Evolutionary conservation across 2,888 invertebrate genomes (phyloP).

Genomic region (Villa cingulata): DNA sequence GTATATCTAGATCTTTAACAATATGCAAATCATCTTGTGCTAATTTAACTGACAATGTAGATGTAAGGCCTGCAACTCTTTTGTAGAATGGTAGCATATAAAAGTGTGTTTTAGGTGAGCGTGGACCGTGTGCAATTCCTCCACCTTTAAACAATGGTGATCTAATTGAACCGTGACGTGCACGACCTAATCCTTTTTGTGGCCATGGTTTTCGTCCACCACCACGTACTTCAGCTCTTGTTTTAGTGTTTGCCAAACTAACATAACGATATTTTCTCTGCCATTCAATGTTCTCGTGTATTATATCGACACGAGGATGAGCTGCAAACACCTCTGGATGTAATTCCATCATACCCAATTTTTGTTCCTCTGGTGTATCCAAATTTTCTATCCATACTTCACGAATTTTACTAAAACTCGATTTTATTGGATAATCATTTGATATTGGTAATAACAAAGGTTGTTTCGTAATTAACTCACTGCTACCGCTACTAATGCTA

Average conservation of each 20-base stretch:
- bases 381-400: slow-evolving; percentile 82
- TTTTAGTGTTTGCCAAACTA: slow-evolving; percentile 63
- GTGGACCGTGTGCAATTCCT: slow-evolving; percentile 78
- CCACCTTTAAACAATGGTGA: slow-evolving; percentile 79
- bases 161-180: slow-evolving; percentile 84
- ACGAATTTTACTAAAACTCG: slow-evolving; percentile 26
- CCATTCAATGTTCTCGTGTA: slow-evolving; percentile 78
- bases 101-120: slow-evolving; percentile 80
- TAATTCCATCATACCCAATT: slow-evolving; percentile 71
- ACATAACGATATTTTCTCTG: slow-evolving; percentile 69
- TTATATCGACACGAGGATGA: slow-evolving; percentile 72
- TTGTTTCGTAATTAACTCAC: neutral
- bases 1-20: slow-evolving; percentile 74
- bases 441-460: neutral
- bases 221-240: slow-evolving; percentile 73
- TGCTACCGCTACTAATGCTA: too few relatives aligned
- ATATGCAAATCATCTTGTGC: slow-evolving; percentile 93
- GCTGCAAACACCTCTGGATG: slow-evolving; percentile 80
- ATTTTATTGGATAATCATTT: neutral
- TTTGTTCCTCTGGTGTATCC: slow-evolving; percentile 58
- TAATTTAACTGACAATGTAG: slow-evolving; percentile 76
- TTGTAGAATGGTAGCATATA: slow-evolving; percentile 78
- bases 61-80: slow-evolving; percentile 66
- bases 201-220: slow-evolving; percentile 94
- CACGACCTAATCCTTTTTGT: slow-evolving; percentile 83